Percentiles rank a stretch among this genome's conserved stretches.
phyloP scores from a whole-genome alignment of 2,113 vertebrate genomes.

The Thinocorus orbignyianus region DNA sequence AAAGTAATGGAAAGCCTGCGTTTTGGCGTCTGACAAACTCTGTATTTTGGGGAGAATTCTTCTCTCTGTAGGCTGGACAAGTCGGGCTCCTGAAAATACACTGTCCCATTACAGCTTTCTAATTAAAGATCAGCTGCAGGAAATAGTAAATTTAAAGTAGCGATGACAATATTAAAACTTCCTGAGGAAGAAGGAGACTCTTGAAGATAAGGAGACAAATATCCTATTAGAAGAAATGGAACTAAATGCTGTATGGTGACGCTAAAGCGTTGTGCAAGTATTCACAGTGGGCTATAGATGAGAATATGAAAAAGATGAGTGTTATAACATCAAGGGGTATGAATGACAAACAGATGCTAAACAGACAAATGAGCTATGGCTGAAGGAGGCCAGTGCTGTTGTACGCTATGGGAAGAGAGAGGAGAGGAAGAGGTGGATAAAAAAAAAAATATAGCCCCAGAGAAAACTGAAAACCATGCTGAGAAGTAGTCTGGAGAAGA shows the following conservation, averaged over 20 bases:
- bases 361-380: slow-evolving; percentile 68
- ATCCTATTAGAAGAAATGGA: slow-evolving; percentile 4
- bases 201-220: slow-evolving; percentile 45
- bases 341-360: slow-evolving; percentile 74
- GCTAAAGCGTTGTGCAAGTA: slow-evolving; percentile 24
- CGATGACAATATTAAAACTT: slow-evolving; percentile 34
- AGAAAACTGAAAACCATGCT: slow-evolving; percentile 61
- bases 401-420: slow-evolving; percentile 40
- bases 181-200: background rate
- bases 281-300: slow-evolving; percentile 61
- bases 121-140: slow-evolving; percentile 54
- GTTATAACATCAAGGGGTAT: slow-evolving; percentile 68
- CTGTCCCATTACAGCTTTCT: background rate
- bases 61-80: background rate
- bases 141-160: slow-evolving; percentile 47
- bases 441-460: slow-evolving; percentile 52
- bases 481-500: slow-evolving; percentile 58
- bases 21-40: background rate
- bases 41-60: background rate
- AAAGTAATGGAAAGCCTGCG: background rate
- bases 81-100: background rate
- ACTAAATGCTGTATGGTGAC: background rate
- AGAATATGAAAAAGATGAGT: slow-evolving; percentile 71
- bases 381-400: slow-evolving; percentile 63
- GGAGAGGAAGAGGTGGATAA: slow-evolving; percentile 66